Percentiles rank a stretch among this genome's conserved stretches.
phyloP scores from a whole-genome alignment of 2,888 invertebrate genomes.

The Cryptops parisi region DNA sequence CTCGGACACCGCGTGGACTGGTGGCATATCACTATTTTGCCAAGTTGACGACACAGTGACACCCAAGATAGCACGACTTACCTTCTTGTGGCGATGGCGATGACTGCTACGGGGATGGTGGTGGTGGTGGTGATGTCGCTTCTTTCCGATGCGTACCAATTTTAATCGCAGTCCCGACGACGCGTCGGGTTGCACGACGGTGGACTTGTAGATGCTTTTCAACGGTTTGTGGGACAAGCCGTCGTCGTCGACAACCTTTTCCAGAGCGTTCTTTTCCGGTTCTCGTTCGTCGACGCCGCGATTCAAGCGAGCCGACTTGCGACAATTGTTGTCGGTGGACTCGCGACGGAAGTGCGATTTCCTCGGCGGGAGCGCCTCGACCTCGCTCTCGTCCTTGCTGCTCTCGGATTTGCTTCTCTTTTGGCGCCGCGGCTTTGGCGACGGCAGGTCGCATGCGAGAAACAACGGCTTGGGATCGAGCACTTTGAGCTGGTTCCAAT shows the following conservation, averaged over 20 bases:
- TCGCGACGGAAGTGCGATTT: no score
- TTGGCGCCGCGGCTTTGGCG: neutral
- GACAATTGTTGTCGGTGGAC: neutral
- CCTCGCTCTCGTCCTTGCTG: neutral
- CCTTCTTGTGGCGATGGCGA: constrained; percentile 10
- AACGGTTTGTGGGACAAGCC: constrained; percentile 1
- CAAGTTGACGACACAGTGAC: no score
- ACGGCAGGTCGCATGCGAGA: neutral
- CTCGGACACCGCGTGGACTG: no score
- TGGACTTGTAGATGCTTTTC: constrained; percentile 9
- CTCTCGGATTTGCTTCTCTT: neutral
- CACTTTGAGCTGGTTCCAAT: neutral
- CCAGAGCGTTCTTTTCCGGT: neutral
- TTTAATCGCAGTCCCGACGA: neutral
- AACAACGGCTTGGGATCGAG: neutral
- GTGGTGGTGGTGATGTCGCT: constrained; percentile 10
- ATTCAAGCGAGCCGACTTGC: constrained; percentile 10
- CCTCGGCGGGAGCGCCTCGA: neutral
- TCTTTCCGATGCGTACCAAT: constrained; percentile 6
- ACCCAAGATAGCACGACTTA: no score
- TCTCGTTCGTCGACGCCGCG: neutral
- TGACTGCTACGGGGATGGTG: no score
- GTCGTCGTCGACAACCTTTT: neutral
- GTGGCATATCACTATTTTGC: no score
- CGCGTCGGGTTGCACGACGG: neutral